Evolutionary conservation across 2,888 invertebrate genomes (phyloP).

Genomic region (Drosophila colorata): DNA sequence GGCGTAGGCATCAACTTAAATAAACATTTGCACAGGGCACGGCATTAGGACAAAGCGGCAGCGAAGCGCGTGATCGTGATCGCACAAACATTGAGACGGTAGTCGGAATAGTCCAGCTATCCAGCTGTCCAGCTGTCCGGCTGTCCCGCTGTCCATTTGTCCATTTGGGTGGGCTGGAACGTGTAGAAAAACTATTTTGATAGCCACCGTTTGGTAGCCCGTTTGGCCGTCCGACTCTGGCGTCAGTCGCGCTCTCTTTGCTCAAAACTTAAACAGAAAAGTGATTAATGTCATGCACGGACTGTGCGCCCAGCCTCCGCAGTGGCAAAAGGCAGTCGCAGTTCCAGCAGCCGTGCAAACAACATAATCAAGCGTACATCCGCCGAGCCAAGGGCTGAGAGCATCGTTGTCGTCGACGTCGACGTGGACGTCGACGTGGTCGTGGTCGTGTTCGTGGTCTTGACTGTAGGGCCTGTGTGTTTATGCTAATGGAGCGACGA

Average conservation of each 20-base stretch:
- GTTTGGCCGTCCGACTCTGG: slow-evolving; percentile 33
- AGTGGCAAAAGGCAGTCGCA: slow-evolving; percentile 12
- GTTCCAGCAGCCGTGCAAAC: slow-evolving; percentile 53
- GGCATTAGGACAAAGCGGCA: slow-evolving; percentile 67
- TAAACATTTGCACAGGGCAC: slow-evolving; percentile 71
- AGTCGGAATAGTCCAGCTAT: slow-evolving; percentile 15
- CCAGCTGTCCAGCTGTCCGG: too few species aligned
- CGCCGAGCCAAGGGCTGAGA: slow-evolving; percentile 29
- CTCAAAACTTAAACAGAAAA: slow-evolving; percentile 57
- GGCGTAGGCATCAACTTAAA: slow-evolving; percentile 40
- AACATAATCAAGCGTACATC: slow-evolving; percentile 81
- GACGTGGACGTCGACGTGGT: too few species aligned
- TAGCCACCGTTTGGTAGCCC: slow-evolving; percentile 63
- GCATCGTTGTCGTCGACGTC: slow-evolving; percentile 6
- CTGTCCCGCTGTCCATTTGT: slow-evolving; percentile 30
- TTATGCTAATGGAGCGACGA: slow-evolving; percentile 75
- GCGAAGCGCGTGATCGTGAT: slow-evolving; percentile 76
- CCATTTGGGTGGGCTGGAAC: slow-evolving; percentile 78
- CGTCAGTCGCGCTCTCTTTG: slow-evolving; percentile 72
- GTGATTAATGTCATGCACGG: slow-evolving; percentile 74
- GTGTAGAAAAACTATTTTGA: slow-evolving; percentile 76
- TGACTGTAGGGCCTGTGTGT: slow-evolving; percentile 11
- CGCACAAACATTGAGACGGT: slow-evolving; percentile 59
- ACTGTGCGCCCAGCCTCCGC: slow-evolving; percentile 36
- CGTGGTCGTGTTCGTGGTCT: too few species aligned